A percentile compares a stretch with the other conserved stretches of the same genome.
Evolutionary conservation across 2,888 invertebrate species (phyloP).

Genomic region (Chironomus tentans): DNA sequence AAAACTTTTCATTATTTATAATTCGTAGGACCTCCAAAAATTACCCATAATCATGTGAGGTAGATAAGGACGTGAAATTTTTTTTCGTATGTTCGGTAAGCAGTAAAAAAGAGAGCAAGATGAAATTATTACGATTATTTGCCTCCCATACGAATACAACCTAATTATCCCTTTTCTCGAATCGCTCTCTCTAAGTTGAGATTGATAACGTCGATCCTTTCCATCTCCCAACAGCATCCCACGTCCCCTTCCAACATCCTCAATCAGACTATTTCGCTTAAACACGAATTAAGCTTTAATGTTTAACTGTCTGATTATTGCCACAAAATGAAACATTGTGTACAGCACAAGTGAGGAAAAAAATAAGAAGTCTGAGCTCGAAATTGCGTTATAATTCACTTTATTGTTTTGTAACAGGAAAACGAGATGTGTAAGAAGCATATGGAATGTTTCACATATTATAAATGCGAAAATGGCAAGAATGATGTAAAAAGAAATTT

Average conservation of each 20-base stretch:
- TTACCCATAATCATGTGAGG: too few species aligned
- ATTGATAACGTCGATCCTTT: not conserved
- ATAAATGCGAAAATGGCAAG: not conserved
- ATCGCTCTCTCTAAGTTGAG: not conserved
- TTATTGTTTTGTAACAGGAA: not conserved
- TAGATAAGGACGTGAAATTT: not conserved
- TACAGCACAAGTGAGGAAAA: too few species aligned
- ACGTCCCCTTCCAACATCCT: not conserved
- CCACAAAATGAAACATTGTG: not conserved
- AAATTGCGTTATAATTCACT: conserved; percentile 14
- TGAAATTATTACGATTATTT: not conserved
- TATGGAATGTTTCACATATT: conserved; percentile 4
- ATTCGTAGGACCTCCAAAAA: too few species aligned
- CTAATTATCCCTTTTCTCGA: not conserved
- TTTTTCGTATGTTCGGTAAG: too few species aligned
- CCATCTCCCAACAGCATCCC: not conserved
- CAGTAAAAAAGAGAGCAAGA: not conserved
- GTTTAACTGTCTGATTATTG: not conserved
- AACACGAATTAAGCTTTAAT: not conserved
- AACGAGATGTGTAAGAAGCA: not conserved
- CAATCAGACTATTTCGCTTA: not conserved
- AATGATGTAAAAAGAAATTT: too few species aligned
- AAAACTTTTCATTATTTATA: too few species aligned
- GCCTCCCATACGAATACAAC: not conserved
- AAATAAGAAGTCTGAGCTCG: not conserved